Conservation (phyloP, 2,113 vertebrate species). For the Fregata magnificens region DNA sequence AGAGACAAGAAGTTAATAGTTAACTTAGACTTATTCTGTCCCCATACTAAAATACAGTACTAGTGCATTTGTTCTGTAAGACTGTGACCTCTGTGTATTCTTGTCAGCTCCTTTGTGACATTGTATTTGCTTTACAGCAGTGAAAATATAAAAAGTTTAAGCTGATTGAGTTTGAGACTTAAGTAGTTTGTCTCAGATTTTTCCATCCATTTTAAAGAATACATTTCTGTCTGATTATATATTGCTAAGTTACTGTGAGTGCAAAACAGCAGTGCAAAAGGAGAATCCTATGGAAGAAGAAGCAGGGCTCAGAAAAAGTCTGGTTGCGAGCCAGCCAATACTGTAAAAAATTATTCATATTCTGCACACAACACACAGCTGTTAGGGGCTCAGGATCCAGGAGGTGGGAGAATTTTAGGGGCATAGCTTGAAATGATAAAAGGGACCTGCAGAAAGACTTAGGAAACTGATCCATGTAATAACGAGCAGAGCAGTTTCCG, state of each 20-base stretch:
- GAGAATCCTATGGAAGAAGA: background rate
- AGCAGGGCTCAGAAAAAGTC: background rate
- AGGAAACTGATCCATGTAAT: background rate
- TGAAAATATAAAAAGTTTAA: background rate
- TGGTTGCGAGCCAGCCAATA: background rate
- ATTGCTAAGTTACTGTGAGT: background rate
- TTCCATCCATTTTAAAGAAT: background rate
- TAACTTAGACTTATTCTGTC: background rate
- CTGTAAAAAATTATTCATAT: background rate
- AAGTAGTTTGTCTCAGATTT: background rate
- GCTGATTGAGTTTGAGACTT: background rate
- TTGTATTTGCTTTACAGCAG: background rate
- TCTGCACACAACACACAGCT: background rate
- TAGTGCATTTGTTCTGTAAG: background rate
- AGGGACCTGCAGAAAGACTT: background rate
- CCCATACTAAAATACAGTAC: background rate
- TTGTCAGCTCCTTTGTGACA: background rate
- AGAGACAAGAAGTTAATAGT: background rate
- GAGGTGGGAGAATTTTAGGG: background rate
- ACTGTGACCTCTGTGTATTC: background rate
- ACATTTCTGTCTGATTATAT: background rate
- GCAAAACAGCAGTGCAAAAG: background rate
- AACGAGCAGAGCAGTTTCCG: background rate
- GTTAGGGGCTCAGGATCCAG: background rate
- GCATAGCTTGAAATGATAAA: background rate